Evolutionary conservation across 2,113 vertebrate genomes (phyloP), one percentile per base, ranked within the genome.

Genomic region (Megatriorchis doriae): DNA sequence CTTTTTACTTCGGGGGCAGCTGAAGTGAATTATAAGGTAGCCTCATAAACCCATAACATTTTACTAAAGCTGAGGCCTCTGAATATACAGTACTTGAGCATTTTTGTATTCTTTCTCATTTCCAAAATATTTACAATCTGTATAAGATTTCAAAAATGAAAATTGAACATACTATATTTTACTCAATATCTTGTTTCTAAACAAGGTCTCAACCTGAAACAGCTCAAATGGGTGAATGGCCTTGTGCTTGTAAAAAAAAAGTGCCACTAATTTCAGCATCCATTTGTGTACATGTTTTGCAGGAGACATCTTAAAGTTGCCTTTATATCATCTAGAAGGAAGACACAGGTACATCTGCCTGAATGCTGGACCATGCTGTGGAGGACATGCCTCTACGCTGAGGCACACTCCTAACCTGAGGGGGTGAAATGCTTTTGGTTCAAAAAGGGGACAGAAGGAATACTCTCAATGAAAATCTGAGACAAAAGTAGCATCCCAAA

Each of bases 1-100:
- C 86, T 95, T 82, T 82, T 87, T 81, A 91, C 75, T 94, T 78
- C n/a, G 93, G 85, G 71, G 82, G 66, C 93, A 82, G n/a, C 45
- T 67, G 94, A 92, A 92, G 50, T 53, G 50, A 95, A 92, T 87
- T 67, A 91, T 34, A 58, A 91, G 82, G 67, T 34, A 43, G 11
- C 20, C 15, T 93, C 48, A 56, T 58, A 80, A 83, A 92, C 42
- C 22, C 22, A 2, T 31, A 82, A 73, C 18, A 43, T 87, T 79
- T 86, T 85, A 34, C 84, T 95, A 82, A 93, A 86, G 50, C 87
- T 43, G 38, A 81, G 55, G 63, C 71, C 13, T 74, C 84, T 95
- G 81, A 90, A 88, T 95, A 95, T 94, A 81, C 55, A 96, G 40
- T 20, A 50, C 56, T 70, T 52, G 32, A 77, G 16, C 8, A 77